Percentiles rank a stretch among this genome's conserved stretches.
phyloP scores from a whole-genome alignment of 1,140 invertebrate species.

The Hyles euphorbiae region DNA sequence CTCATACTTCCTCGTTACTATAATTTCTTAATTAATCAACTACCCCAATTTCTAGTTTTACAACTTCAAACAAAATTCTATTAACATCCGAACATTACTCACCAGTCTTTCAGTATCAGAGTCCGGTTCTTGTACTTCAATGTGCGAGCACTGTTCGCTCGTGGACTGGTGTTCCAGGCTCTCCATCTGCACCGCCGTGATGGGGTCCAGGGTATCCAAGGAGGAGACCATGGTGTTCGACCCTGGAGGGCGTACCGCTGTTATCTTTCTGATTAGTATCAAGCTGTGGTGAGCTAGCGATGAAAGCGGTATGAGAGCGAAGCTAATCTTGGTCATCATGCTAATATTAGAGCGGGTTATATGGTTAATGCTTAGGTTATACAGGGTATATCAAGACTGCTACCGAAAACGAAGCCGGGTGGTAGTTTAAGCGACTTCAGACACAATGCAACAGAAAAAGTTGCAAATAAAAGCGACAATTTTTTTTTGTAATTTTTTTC shows the following conservation, averaged over 20 bases:
- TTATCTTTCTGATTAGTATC: conserved; percentile 71
- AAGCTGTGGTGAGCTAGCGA: conserved; percentile 60
- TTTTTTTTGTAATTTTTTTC: too few species aligned
- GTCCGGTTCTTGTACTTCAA: conserved; percentile 68
- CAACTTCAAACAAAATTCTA: conserved; percentile 2
- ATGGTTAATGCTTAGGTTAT: too few species aligned
- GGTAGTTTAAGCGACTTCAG: too few species aligned
- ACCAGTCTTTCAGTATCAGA: conserved; percentile 68
- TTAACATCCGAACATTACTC: conserved; percentile 15
- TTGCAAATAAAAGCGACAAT: too few species aligned
- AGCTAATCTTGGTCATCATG: conserved; percentile 3
- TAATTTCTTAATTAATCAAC: too few species aligned
- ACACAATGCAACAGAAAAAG: too few species aligned
- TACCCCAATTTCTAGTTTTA: not conserved
- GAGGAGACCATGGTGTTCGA: conserved; percentile 85
- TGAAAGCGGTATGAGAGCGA: conserved; percentile 45
- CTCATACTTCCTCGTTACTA: too few species aligned
- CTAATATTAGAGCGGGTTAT: not conserved
- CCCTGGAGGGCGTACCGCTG: conserved; percentile 74
- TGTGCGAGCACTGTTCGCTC: conserved; percentile 66
- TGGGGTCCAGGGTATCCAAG: conserved; percentile 80
- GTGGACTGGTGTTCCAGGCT: conserved; percentile 67
- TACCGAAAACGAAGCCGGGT: too few species aligned
- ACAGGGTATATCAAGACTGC: too few species aligned
- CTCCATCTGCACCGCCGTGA: conserved; percentile 68